Base-by-base conservation (phyloP, 2,113 vertebrate genomes). In the Bubo blakistoni region DNA sequence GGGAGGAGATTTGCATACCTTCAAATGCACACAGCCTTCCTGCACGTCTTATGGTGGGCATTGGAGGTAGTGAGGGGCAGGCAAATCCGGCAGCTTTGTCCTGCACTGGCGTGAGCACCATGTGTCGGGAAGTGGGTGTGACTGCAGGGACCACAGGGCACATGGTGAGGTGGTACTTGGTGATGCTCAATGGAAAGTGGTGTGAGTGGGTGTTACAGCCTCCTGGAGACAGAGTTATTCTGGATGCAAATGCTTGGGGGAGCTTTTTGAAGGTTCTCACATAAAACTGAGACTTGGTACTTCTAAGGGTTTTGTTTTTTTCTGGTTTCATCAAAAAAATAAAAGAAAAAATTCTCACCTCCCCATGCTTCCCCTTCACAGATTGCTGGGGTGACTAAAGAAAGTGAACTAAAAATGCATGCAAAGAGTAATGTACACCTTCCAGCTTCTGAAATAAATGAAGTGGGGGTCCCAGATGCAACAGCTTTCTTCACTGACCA, bases 401-500 rank as follows among this genome's bases (percentile, higher is more conserved):
- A 91, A 96, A 95, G 52, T 76, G 61, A 94, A 58, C 32, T 82
- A 55, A 63, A 88, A 79, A 36, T 19, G 44, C 40, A 32, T 29
- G 44, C 61, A 57, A 82, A 94, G 66, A 1, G 0, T 25, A 42
- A 52, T 6, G 49, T 40, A 32, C 54, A 57, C 24, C 78, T 87
- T 87, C 62, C 49, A 94, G 58, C 66, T 86, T 51, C 81, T 84
- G 74, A 94, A 88, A 81, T 34, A 44, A 76, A 34, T 42, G 44
- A 59, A 63, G 36, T 9, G 6, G 76, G 42, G 70, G 36, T 91
- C 87, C 84, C 87, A 94, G 87, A 72, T 11, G 9, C 70, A 79
- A 63, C 69, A 82, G 77, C 81, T 90, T 90, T 88, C 78, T 82
- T 95, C 58, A 46, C 49, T 80, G 79, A 58, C 90, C 93, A 46